phyloP scores from a whole-genome alignment of 2,888 invertebrate species.

The Heliconius ethilla region DNA sequence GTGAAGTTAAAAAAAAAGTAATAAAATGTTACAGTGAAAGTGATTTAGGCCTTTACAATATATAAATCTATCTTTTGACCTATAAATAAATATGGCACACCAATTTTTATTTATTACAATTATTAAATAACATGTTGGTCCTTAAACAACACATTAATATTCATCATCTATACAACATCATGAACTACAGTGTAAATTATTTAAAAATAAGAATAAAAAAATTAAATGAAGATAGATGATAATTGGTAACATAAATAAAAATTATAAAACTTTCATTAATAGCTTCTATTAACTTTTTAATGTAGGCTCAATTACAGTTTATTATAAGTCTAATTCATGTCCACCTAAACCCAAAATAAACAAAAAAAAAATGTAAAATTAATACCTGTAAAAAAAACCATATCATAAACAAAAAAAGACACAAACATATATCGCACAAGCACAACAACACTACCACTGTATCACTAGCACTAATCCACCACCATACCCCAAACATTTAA shows the following conservation, averaged over 20 bases:
- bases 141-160: constrained; percentile 31
- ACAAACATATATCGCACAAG: constrained; percentile 1
- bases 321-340: not conserved
- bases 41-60: constrained; percentile 28
- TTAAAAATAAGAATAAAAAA: not conserved
- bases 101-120: constrained; percentile 24
- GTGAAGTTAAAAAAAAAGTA: not conserved
- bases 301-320: no score
- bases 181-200: not conserved
- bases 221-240: no score
- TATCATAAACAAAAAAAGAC: not conserved
- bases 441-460: constrained; percentile 8
- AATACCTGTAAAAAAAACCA: not conserved
- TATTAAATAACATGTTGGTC: constrained; percentile 34
- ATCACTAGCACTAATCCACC: constrained; percentile 11
- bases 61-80: constrained; percentile 9
- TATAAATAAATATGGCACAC: constrained; percentile 41
- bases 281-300: no score
- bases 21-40: constrained; percentile 7
- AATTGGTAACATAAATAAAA: no score
- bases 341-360: not conserved
- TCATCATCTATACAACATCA: constrained; percentile 23
- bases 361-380: not conserved
- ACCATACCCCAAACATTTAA: not conserved
- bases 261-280: no score